A percentile compares a stretch with the other conserved stretches of the same genome.
These are phyloP conservation scores for Oenanthe melanoleuca DNA, from an alignment of 2,113 vertebrate genomes.

Conservation along the genomic window DNA sequence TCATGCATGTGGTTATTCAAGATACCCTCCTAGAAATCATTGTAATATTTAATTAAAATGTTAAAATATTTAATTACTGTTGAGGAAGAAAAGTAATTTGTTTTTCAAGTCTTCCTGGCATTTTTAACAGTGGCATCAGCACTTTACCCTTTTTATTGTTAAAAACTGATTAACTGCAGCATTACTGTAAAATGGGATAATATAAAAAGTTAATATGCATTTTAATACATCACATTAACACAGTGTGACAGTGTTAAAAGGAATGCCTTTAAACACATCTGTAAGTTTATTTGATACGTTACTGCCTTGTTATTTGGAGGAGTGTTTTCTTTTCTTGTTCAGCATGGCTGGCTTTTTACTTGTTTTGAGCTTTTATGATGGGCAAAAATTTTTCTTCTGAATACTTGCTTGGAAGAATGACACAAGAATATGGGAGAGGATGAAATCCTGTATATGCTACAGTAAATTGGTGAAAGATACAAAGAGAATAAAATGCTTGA, in stretches of 20 bases:
- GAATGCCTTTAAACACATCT: not conserved
- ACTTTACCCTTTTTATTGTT: slow-evolving; percentile 65
- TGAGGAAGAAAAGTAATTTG: slow-evolving; percentile 67
- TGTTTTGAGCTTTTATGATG: not conserved
- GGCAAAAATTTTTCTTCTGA: not conserved
- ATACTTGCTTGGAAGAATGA: not conserved
- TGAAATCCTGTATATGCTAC: not conserved
- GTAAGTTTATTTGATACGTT: not conserved
- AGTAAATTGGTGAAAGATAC: not conserved
- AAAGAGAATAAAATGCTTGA: not conserved
- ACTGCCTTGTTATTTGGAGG: not conserved
- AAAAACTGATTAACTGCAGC: slow-evolving; percentile 68
- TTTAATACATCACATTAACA: slow-evolving; percentile 61
- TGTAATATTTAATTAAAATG: slow-evolving; percentile 79
- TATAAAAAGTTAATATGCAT: slow-evolving; percentile 58
- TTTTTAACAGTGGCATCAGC: slow-evolving; percentile 58
- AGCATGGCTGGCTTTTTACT: not conserved
- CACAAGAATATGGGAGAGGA: not conserved
- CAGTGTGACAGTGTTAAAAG: slow-evolving; percentile 26
- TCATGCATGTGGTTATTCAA: slow-evolving; percentile 8
- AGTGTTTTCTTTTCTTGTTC: not conserved
- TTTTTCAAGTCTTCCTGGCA: slow-evolving; percentile 59
- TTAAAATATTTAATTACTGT: slow-evolving; percentile 78
- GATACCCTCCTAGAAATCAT: slow-evolving; percentile 58
- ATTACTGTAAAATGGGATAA: slow-evolving; percentile 35